Evolutionary conservation across 2,113 vertebrate species (phyloP).

Genomic region (Procapra przewalskii): DNA sequence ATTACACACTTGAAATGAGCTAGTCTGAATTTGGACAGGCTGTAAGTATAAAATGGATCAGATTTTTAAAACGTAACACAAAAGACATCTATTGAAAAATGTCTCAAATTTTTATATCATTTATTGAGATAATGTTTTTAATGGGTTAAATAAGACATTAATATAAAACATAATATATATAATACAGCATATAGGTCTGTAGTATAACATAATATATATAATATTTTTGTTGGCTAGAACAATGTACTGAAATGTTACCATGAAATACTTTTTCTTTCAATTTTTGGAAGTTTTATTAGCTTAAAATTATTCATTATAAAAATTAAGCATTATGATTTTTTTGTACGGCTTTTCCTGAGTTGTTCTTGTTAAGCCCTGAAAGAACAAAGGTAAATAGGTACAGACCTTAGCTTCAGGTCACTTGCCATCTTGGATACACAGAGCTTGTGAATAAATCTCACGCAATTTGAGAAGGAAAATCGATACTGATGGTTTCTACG

Average conservation of each 20-base stretch:
- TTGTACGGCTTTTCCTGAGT: not conserved
- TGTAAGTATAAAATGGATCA: not conserved
- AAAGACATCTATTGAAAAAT: not conserved
- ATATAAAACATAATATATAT: not conserved
- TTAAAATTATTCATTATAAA: slow-evolving; percentile 14
- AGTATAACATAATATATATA: not conserved
- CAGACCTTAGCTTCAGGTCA: not conserved
- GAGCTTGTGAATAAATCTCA: not conserved
- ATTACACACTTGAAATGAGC: not conserved
- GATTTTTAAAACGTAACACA: not conserved
- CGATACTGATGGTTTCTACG: not conserved
- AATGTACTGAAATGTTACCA: slow-evolving; percentile 20
- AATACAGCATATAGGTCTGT: not conserved
- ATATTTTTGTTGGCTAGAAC: not conserved
- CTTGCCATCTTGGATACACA: not conserved
- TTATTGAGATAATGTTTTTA: not conserved
- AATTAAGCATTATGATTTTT: slow-evolving; percentile 17
- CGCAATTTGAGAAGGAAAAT: not conserved
- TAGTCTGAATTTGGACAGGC: not conserved
- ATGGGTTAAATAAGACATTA: not conserved
- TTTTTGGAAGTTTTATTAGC: slow-evolving; percentile 5
- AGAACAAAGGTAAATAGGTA: not conserved
- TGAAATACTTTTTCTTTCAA: not conserved
- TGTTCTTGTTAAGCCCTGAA: not conserved
- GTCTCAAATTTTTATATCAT: not conserved